Evolutionary conservation across 2,113 vertebrate genomes (phyloP).

Genomic region (Leptobrachium leishanense): DNA sequence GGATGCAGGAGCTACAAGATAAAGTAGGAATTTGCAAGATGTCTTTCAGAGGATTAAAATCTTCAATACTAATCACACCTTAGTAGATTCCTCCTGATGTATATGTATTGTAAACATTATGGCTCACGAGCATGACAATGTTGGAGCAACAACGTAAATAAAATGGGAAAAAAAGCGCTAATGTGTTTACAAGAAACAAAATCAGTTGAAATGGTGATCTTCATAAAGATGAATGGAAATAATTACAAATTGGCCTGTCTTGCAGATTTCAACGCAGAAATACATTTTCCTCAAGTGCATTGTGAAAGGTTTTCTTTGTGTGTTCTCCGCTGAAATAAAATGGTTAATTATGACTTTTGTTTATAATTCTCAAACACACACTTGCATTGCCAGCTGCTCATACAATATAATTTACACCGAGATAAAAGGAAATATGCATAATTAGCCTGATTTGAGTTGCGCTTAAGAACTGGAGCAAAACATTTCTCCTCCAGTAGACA

Average conservation of each 20-base stretch:
- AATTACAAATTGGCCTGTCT: background rate
- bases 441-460: constrained; percentile 43
- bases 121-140: background rate
- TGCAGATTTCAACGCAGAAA: background rate
- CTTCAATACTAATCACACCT: background rate
- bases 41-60: too few species aligned
- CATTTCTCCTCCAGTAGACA: constrained; percentile 40
- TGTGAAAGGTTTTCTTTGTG: constrained; percentile 8
- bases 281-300: constrained; percentile 19
- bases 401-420: constrained; percentile 48
- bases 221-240: constrained; percentile 6
- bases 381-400: constrained; percentile 34
- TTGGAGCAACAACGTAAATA: background rate
- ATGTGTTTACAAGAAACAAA: constrained; percentile 9
- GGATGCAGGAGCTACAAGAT: too few species aligned
- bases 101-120: background rate
- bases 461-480: constrained; percentile 45
- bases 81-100: background rate
- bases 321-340: constrained; percentile 35
- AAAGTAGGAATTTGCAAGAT: too few species aligned
- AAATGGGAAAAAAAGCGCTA: background rate
- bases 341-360: constrained; percentile 48
- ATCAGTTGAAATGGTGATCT: background rate
- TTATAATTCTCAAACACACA: constrained; percentile 42
- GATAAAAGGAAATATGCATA: constrained; percentile 47